phyloP scores from a whole-genome alignment of 2,797 vertebrate species.

The Ataeniobius toweri region DNA sequence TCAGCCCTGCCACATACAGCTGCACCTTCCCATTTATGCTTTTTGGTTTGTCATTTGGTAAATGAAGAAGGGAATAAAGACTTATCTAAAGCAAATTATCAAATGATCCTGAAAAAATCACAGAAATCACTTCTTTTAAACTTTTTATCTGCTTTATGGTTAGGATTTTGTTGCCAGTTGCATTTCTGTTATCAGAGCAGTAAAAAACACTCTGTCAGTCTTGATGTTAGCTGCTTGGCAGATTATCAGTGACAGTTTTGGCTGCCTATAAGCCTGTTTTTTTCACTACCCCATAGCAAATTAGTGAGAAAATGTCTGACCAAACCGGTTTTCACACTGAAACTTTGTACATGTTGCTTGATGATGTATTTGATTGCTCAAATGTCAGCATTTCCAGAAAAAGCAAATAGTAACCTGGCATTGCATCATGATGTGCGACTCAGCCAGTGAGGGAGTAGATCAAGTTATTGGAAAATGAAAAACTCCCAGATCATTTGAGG shows the following conservation, averaged over 20 bases:
- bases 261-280: background rate
- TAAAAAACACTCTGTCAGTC: background rate
- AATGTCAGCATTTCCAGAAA: background rate
- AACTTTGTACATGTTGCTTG: background rate
- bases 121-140: background rate
- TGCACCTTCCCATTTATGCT: no score
- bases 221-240: background rate
- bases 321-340: background rate
- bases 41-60: background rate
- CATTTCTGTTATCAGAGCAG: slow-evolving; percentile 4
- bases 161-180: background rate
- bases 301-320: background rate
- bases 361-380: background rate
- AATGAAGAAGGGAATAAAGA: background rate
- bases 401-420: background rate
- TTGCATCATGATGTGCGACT: background rate
- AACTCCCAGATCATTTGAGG: background rate
- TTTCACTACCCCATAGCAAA: background rate
- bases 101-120: background rate
- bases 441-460: background rate
- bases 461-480: background rate
- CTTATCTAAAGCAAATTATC: background rate
- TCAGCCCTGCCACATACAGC: no score
- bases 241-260: background rate
- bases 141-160: background rate